A percentile compares a stretch with the other conserved stretches of the same genome.
Conservation (phyloP, 2,888 invertebrate species). For the Zonitis immaculata region DNA sequence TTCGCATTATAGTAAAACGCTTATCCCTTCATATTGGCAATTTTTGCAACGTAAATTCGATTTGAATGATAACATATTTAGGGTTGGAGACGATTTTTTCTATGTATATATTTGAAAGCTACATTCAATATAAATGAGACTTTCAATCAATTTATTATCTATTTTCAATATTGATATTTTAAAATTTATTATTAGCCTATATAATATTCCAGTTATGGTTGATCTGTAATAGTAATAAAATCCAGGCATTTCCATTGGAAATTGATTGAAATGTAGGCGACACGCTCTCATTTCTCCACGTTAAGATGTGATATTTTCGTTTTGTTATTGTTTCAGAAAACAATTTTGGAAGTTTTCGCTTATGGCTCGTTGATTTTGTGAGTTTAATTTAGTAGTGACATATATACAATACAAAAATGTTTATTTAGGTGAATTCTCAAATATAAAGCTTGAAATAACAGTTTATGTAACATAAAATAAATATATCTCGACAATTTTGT, state of each 20-base stretch:
- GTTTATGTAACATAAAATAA: not conserved
- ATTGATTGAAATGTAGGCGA: too few relatives aligned
- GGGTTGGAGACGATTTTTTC: not conserved
- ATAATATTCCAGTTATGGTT: too few relatives aligned
- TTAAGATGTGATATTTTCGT: not conserved
- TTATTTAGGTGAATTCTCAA: not conserved
- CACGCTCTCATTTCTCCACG: not conserved
- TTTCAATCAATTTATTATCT: not conserved
- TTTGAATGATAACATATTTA: conserved; percentile 30
- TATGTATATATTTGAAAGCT: not conserved
- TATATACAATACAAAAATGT: not conserved
- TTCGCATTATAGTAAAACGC: conserved; percentile 30
- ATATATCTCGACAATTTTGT: not conserved
- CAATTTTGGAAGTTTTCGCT: not conserved
- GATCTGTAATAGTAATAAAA: too few relatives aligned
- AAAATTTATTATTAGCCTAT: too few relatives aligned
- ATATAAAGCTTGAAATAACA: not conserved
- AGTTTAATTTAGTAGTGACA: not conserved
- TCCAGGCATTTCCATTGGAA: too few relatives aligned
- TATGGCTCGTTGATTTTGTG: not conserved
- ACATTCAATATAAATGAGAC: not conserved
- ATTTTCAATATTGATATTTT: too few relatives aligned
- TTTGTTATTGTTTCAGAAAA: not conserved
- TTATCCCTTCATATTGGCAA: conserved; percentile 25
- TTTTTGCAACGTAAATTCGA: conserved; percentile 26